Conservation (phyloP, 2,797 vertebrate genomes). For the Anas georgica region DNA sequence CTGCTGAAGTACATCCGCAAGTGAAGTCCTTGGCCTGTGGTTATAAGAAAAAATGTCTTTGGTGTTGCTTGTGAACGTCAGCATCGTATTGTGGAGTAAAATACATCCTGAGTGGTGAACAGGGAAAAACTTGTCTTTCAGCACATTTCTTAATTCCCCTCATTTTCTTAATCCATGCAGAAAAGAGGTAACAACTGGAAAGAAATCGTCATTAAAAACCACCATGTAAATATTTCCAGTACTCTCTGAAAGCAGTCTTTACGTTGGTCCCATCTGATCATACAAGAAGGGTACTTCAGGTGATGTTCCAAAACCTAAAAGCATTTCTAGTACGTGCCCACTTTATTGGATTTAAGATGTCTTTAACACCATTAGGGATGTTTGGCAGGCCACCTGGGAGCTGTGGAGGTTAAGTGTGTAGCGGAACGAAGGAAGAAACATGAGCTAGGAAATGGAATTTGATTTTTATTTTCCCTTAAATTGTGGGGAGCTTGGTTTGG, state of each 20-base stretch:
- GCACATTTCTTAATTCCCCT: neutral
- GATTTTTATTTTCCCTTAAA: neutral
- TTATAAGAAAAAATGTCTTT: neutral
- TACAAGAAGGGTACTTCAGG: neutral
- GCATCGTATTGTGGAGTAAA: neutral
- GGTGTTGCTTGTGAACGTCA: neutral
- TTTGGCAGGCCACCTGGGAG: neutral
- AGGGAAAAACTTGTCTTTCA: neutral
- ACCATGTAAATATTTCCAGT: rapidly evolving
- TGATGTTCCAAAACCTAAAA: neutral
- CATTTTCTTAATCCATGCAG: neutral
- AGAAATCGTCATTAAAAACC: neutral
- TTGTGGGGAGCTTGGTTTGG: neutral
- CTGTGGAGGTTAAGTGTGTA: neutral
- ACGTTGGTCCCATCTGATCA: rapidly evolving
- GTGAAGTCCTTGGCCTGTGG: neutral
- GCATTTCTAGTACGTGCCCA: rapidly evolving
- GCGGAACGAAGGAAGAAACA: neutral
- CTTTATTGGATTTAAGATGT: neutral
- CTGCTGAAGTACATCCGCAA: neutral
- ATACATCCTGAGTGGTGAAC: neutral
- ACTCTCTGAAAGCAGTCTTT: neutral
- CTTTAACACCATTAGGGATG: rapidly evolving
- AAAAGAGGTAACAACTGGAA: neutral
- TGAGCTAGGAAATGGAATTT: neutral